These are phyloP conservation scores for Frieseomelitta varia DNA, from an alignment of 1,140 invertebrate species.

Conservation along the genomic window DNA sequence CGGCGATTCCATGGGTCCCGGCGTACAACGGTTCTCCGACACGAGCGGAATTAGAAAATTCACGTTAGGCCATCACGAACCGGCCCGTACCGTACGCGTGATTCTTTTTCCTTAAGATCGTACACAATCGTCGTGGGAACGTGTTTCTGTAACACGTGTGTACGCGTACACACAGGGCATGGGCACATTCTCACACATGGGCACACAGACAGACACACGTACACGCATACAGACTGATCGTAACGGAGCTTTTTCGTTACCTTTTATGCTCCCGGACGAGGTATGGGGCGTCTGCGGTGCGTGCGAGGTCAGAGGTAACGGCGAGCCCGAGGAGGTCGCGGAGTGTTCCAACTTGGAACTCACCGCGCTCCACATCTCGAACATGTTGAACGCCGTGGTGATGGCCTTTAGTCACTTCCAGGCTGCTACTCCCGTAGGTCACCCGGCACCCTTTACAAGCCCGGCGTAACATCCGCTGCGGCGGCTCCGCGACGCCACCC, in stretches of 20 bases:
- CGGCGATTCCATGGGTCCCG: slow-evolving; percentile 9
- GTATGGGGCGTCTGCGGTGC: slow-evolving; percentile 87
- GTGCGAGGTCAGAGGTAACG: slow-evolving; percentile 79
- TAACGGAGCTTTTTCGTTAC: slow-evolving; percentile 81
- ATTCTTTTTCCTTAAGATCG: slow-evolving; percentile 28
- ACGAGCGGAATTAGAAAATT: slow-evolving; percentile 50
- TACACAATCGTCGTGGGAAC: slow-evolving; percentile 32
- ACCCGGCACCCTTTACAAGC: slow-evolving; percentile 50
- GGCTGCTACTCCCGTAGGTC: slow-evolving; percentile 56
- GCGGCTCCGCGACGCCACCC: slow-evolving; percentile 39
- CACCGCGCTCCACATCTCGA: slow-evolving; percentile 93
- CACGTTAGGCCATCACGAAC: slow-evolving; percentile 10
- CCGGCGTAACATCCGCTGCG: slow-evolving; percentile 64
- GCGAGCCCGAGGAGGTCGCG: slow-evolving; percentile 80
- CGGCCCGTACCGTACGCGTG: slow-evolving; percentile 15
- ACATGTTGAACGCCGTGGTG: slow-evolving; percentile 88
- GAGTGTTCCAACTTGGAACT: slow-evolving; percentile 90
- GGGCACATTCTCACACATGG: too few relatives aligned
- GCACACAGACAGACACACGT: too few relatives aligned
- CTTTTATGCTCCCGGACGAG: slow-evolving; percentile 92
- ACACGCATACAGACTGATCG: neutral
- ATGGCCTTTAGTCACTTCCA: slow-evolving; percentile 67
- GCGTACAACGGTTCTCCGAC: slow-evolving; percentile 41
- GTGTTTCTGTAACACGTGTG: neutral
- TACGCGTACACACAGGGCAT: neutral